Conservation (phyloP, 2,888 invertebrate genomes). For the Habroteleia sp. region DNA sequence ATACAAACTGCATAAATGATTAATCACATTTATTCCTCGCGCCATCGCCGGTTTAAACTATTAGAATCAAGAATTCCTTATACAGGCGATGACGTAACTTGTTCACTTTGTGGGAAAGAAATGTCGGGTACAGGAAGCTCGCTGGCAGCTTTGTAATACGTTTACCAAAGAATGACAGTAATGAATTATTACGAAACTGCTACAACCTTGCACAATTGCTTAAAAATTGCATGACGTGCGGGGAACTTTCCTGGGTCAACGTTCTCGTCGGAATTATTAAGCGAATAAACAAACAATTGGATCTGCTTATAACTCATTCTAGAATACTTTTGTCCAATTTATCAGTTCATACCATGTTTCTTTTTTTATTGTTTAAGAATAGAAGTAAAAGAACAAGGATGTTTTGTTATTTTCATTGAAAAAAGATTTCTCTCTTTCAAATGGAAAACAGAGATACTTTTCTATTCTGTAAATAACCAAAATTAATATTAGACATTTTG, state of each 20-base stretch:
- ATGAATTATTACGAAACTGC: conserved; percentile 52
- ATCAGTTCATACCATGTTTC: too few species aligned
- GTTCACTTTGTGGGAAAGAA: conserved; percentile 58
- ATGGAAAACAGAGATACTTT: too few species aligned
- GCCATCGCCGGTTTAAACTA: conserved; percentile 35
- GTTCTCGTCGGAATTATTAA: neutral
- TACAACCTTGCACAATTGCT: conserved; percentile 47
- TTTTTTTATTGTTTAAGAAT: too few species aligned
- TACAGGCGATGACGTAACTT: conserved; percentile 55
- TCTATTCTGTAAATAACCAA: too few species aligned
- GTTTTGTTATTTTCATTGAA: too few species aligned
- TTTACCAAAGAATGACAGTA: conserved; percentile 54
- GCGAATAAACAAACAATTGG: too few species aligned
- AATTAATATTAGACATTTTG: too few species aligned
- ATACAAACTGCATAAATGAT: conserved; percentile 47
- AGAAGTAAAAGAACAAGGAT: too few species aligned
- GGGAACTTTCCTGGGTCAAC: conserved; percentile 8
- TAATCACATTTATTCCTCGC: conserved; percentile 37
- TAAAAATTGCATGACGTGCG: conserved; percentile 26
- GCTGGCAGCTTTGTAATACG: conserved; percentile 47
- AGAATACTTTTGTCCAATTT: too few species aligned
- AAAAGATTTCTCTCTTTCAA: too few species aligned
- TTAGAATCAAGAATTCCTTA: conserved; percentile 41
- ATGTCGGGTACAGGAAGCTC: conserved; percentile 59
- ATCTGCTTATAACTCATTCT: too few species aligned